phyloP scores from a whole-genome alignment of 2,797 vertebrate genomes.

The Peromyscus melanophrys region DNA sequence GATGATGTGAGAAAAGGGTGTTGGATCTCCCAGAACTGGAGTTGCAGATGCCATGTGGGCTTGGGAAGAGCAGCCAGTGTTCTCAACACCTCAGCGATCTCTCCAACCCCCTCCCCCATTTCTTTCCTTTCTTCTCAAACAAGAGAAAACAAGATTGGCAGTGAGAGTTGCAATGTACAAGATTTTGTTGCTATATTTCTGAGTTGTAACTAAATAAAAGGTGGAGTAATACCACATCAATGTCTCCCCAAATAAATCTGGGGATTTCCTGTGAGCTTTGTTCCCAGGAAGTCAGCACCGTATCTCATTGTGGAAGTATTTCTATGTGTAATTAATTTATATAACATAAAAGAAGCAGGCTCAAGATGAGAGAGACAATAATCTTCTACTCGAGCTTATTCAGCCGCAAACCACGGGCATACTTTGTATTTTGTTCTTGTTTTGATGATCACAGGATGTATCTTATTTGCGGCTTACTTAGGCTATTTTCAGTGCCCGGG shows the following conservation, averaged over 20 bases:
- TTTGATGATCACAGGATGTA: conserved; percentile 79
- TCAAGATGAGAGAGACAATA: conserved; percentile 83
- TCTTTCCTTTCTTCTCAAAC: background rate
- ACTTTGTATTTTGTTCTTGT: conserved; percentile 80
- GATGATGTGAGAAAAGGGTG: background rate
- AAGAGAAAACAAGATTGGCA: conserved; percentile 44
- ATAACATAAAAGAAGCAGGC: conserved; percentile 82
- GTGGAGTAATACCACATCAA: conserved; percentile 62
- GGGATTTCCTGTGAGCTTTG: conserved; percentile 79
- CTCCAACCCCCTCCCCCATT: background rate
- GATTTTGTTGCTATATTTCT: conserved; percentile 69
- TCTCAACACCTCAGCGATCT: background rate
- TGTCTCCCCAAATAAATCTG: conserved; percentile 72
- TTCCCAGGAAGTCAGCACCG: conserved; percentile 76
- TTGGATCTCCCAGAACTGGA: background rate
- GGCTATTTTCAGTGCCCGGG: conserved; percentile 71
- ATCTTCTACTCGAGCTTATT: conserved; percentile 80
- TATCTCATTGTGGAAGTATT: conserved; percentile 83
- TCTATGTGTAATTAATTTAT: conserved; percentile 87
- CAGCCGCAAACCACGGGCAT: conserved; percentile 77
- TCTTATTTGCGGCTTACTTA: conserved; percentile 79
- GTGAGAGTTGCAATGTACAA: conserved; percentile 50
- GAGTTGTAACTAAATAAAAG: conserved; percentile 81
- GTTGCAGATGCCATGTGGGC: background rate
- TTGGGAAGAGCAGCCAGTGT: background rate